Base-by-base conservation (phyloP, 1,140 invertebrate species). In the Micrasema longulum region DNA sequence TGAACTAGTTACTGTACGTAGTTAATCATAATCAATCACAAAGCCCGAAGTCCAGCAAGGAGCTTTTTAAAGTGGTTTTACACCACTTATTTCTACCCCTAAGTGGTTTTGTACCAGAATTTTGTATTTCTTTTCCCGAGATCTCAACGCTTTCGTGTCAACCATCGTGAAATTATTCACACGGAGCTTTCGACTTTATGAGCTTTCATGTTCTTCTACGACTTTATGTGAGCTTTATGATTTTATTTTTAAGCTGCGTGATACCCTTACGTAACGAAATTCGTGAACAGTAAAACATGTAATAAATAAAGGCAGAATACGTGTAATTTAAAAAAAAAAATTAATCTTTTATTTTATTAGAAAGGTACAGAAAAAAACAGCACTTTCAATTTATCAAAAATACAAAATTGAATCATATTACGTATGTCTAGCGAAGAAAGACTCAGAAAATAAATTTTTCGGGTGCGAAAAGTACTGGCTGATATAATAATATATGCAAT, bases 11-110 rank as follows among this genome's bases (percentile, higher is more conserved):
- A n/a, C n/a, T n/a, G n/a, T n/a, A n/a, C n/a, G n/a, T 16, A 53
- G 53, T 48, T 35, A 60, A 69, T 68, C 65, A 55, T 38, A 53
- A 68, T 69, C 67, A 69, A 69, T 69, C 67, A 69, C 23, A n/a
- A 12, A 31, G 36, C 45, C 64, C 48, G 7, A 45, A 64, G 36
- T 22, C 35, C 22, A 41, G 10, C 11, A 20, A 53, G 50, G 50
- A 35, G 50, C 23, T 12, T 16, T 36, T 38, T 31, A 14, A 16
- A 41, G 36, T 62, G 38, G 38, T 62, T 62, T 7, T 53, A 11
- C 14, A 23, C n/a, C 1, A 53, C 22, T 14, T 26, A 14, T 20
- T n/a, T 10, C 23, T 9, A 11, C 31, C 11, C 31, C 22, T 18
- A 16, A 48, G 45, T 14, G 14, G 45, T 48, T 20, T 0, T n/a